A percentile compares a stretch with the other conserved stretches of the same genome.
phyloP scores from a whole-genome alignment of 2,113 vertebrate species.

The Grus americana region DNA sequence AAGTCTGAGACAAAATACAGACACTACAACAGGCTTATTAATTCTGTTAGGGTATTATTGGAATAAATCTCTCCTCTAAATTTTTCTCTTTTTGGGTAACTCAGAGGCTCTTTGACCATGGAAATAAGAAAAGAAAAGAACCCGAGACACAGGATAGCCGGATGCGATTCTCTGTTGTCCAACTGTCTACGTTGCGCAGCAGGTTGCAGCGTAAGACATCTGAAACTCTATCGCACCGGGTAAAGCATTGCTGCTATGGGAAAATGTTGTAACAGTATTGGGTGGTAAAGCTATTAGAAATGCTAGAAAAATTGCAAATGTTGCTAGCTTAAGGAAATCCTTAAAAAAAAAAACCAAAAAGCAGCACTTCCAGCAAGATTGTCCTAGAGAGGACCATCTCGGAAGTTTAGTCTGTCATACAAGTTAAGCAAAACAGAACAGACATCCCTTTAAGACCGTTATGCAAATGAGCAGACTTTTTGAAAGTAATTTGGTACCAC shows the following conservation, averaged over 20 bases:
- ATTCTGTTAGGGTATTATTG: background rate
- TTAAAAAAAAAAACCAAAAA: background rate
- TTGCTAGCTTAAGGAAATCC: background rate
- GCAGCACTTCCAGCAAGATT: background rate
- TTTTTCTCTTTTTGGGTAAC: background rate
- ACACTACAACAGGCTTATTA: background rate
- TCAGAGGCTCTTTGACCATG: background rate
- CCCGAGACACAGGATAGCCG: background rate
- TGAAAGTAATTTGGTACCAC: background rate
- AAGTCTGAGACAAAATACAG: background rate
- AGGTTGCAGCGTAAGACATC: background rate
- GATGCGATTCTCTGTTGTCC: background rate
- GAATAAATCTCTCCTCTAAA: background rate
- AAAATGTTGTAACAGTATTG: background rate
- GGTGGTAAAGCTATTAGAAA: background rate
- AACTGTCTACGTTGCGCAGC: fast-evolving
- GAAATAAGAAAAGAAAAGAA: background rate
- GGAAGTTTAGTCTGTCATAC: background rate
- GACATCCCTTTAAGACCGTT: background rate
- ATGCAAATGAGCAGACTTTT: background rate
- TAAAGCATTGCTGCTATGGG: background rate
- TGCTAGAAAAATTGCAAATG: background rate
- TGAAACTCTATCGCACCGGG: background rate
- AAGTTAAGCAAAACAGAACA: background rate
- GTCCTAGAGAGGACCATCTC: background rate